These are phyloP conservation scores for Semnornis frantzii DNA, from an alignment of 2,113 vertebrate genomes.

Conservation along the genomic window DNA sequence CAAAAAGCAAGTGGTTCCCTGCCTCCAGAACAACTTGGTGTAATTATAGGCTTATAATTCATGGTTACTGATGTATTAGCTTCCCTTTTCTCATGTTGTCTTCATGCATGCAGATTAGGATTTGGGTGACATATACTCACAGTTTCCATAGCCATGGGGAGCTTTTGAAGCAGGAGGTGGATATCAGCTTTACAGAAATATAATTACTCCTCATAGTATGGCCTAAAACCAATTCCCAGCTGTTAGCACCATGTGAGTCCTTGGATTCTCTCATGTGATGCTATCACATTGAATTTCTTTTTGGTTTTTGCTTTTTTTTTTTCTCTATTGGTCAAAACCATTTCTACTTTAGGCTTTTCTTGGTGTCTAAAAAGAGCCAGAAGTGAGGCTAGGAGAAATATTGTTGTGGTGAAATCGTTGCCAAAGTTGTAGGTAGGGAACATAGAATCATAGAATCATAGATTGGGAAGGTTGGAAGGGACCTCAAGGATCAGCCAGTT, in stretches of 20 bases:
- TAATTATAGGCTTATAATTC: neutral
- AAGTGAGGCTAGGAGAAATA: neutral
- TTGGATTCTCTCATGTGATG: neutral
- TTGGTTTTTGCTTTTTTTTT: neutral
- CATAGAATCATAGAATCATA: too few relatives aligned
- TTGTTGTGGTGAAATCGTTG: neutral
- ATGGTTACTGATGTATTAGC: neutral
- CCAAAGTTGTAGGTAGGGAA: conserved; percentile 12
- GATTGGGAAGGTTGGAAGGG: too few relatives aligned
- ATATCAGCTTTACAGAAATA: neutral
- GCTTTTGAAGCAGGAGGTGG: neutral
- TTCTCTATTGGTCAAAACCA: neutral
- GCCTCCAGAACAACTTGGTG: neutral
- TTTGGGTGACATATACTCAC: neutral
- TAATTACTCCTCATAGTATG: neutral
- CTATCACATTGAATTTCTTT: neutral
- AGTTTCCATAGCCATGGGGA: neutral
- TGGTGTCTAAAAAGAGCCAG: neutral
- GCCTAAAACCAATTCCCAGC: neutral
- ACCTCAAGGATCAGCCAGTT: too few relatives aligned
- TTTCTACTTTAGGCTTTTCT: neutral
- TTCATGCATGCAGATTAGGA: neutral
- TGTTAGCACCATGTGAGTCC: neutral
- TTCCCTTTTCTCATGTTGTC: neutral
- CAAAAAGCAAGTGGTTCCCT: neutral